Evolutionary conservation across 2,888 invertebrate species (phyloP).

Genomic region (Griposia aprilina): DNA sequence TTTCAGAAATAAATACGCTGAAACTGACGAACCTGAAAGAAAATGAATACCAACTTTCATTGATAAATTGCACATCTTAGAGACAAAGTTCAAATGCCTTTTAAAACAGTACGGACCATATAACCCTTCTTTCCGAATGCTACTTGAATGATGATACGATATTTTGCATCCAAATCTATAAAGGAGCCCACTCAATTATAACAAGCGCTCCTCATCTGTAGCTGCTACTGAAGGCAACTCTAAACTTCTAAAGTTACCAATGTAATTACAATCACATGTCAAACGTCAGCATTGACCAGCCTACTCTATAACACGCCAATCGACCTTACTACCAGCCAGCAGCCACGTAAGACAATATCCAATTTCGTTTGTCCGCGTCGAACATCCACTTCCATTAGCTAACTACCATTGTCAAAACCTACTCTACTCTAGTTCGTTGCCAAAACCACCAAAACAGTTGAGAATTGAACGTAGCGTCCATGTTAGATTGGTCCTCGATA

Average conservation of each 20-base stretch:
- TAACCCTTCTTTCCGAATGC: not conserved
- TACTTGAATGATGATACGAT: not conserved
- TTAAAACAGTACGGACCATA: too few relatives aligned
- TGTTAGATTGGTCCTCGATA: constrained; percentile 71
- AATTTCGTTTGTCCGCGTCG: constrained; percentile 78
- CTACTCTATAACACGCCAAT: constrained; percentile 72
- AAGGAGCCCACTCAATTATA: constrained; percentile 14
- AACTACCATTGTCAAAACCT: constrained; percentile 89
- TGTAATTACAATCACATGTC: constrained; percentile 65
- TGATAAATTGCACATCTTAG: not conserved
- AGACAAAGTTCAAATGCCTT: too few relatives aligned
- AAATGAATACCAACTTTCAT: not conserved
- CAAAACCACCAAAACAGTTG: constrained; percentile 86
- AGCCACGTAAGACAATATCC: constrained; percentile 80
- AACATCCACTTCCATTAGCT: constrained; percentile 85
- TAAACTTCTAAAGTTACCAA: constrained; percentile 61
- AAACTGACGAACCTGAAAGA: not conserved
- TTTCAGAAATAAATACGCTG: not conserved
- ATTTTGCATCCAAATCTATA: constrained; percentile 7
- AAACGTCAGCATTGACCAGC: constrained; percentile 69
- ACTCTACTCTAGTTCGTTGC: constrained; percentile 83
- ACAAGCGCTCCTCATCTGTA: not conserved
- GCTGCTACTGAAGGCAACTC: constrained; percentile 31
- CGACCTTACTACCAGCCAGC: constrained; percentile 68
- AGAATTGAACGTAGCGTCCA: constrained; percentile 83